Evolutionary conservation across 1,140 invertebrate genomes (phyloP).

Genomic region (Steinernema khuongi): DNA sequence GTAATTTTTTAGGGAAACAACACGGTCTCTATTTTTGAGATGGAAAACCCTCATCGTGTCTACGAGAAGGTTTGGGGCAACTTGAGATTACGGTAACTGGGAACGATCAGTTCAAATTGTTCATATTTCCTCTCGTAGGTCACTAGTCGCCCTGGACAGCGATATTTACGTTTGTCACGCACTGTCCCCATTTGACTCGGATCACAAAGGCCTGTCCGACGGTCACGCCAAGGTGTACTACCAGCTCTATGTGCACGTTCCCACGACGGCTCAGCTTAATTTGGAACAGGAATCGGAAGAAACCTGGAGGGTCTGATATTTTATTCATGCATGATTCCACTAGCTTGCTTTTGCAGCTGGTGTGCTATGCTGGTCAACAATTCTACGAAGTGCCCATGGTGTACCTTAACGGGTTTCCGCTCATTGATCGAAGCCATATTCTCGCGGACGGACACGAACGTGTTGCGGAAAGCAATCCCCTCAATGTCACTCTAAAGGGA

Average conservation of each 20-base stretch:
- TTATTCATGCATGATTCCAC: not conserved
- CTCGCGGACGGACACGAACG: not conserved
- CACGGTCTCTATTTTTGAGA: not conserved
- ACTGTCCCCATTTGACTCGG: not conserved
- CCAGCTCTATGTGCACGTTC: not conserved
- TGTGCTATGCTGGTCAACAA: not conserved
- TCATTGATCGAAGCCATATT: constrained; percentile 1
- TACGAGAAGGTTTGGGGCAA: constrained; percentile 1
- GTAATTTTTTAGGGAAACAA: not conserved
- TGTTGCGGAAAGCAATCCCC: not conserved
- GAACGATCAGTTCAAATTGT: not conserved
- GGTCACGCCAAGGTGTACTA: not conserved
- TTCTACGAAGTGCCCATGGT: constrained; percentile 8
- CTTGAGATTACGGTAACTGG: not conserved
- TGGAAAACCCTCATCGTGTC: not conserved
- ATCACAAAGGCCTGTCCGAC: not conserved
- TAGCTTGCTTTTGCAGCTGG: not conserved
- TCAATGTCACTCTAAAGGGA: not conserved
- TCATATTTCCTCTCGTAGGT: too few species aligned
- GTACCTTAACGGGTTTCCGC: not conserved
- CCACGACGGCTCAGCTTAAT: not conserved
- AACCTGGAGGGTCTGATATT: not conserved
- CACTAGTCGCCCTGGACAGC: not conserved
- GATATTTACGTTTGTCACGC: not conserved
- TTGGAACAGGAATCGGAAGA: not conserved